Conservation (phyloP, 2,888 invertebrate species). For the Thalpophila matura region DNA sequence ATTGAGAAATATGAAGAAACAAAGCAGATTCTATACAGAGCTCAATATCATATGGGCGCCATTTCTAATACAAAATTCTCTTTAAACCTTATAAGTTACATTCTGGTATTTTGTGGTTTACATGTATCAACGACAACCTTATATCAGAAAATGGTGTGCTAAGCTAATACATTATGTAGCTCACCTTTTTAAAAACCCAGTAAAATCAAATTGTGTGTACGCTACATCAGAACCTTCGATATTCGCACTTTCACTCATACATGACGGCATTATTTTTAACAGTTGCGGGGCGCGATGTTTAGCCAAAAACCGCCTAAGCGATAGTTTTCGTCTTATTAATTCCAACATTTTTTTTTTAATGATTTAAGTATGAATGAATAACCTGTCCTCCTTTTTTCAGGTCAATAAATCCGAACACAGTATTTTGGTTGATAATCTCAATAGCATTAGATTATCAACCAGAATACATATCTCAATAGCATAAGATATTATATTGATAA, state of each 20-base stretch:
- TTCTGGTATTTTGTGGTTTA: too few relatives aligned
- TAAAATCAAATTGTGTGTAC: slow-evolving; percentile 11
- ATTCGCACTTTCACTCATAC: slow-evolving; percentile 20
- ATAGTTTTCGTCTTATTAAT: slow-evolving; percentile 32
- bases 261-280: slow-evolving; percentile 21
- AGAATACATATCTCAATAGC: slow-evolving; percentile 22
- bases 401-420: background rate
- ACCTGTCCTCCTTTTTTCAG: too few relatives aligned
- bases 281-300: background rate
- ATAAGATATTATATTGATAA: slow-evolving; percentile 27
- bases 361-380: background rate
- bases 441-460: background rate
- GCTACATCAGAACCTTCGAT: background rate
- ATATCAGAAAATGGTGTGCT: background rate
- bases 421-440: slow-evolving; percentile 32
- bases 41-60: too few relatives aligned
- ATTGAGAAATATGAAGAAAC: too few relatives aligned
- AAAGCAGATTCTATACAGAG: too few relatives aligned
- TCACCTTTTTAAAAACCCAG: slow-evolving; percentile 32
- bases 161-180: background rate
- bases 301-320: slow-evolving; percentile 9
- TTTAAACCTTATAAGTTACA: too few relatives aligned
- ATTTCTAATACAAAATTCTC: too few relatives aligned
- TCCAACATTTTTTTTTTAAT: slow-evolving; percentile 29
- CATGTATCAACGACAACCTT: too few relatives aligned